A percentile compares a stretch with the other conserved stretches of the same genome.
Conservation (phyloP, 1,140 invertebrate species). For the Platorchestia sp. region DNA sequence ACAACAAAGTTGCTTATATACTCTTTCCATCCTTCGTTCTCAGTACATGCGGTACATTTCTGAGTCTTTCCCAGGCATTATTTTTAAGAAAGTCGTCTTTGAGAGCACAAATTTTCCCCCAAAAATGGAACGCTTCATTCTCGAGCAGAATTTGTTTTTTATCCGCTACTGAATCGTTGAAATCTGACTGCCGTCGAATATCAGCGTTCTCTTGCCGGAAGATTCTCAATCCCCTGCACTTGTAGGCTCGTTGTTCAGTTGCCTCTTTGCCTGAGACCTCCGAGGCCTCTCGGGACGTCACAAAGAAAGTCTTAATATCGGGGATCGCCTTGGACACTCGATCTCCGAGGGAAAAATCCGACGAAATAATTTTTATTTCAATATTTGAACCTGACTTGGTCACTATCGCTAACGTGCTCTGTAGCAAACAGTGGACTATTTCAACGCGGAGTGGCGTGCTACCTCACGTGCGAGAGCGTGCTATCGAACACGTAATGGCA, state of each 20-base stretch:
- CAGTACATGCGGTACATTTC: neutral
- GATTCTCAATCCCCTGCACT: neutral
- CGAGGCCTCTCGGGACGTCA: neutral
- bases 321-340: conserved; percentile 6
- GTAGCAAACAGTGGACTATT: too few relatives aligned
- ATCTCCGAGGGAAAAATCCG: neutral
- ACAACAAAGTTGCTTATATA: too few relatives aligned
- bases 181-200: neutral
- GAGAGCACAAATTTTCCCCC: neutral
- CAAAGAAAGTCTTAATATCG: conserved; percentile 23
- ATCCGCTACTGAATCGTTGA: neutral
- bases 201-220: neutral
- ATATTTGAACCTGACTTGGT: neutral
- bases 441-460: too few relatives aligned
- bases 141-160: neutral
- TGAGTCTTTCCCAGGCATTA: too few relatives aligned
- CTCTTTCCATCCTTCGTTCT: too few relatives aligned
- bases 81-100: too few relatives aligned
- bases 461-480: too few relatives aligned
- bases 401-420: too few relatives aligned
- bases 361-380: neutral
- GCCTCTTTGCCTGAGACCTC: neutral
- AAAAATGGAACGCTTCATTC: neutral
- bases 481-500: too few relatives aligned
- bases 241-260: neutral